Percentiles rank a stretch among this genome's conserved stretches.
Conservation (phyloP, 1,140 invertebrate genomes). For the Euwallacea similis region DNA sequence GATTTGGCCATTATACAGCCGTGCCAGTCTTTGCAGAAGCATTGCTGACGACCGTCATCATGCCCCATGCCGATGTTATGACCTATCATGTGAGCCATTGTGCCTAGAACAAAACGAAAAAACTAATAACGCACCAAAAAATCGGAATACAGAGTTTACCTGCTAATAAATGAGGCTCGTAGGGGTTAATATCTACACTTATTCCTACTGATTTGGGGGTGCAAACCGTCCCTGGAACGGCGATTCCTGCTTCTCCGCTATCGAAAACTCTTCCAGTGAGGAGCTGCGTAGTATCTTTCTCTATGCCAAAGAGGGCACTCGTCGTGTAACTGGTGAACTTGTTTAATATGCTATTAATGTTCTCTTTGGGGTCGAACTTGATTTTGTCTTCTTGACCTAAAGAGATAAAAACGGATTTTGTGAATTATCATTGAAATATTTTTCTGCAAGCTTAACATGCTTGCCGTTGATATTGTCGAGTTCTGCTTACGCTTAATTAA, state of each 20-base stretch:
- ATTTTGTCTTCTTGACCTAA: no score
- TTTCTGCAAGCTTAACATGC: no score
- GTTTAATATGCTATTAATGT: constrained; percentile 6
- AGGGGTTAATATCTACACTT: constrained; percentile 87
- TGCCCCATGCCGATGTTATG: constrained; percentile 96
- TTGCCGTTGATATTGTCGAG: no score
- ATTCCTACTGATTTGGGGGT: constrained; percentile 88
- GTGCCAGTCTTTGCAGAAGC: constrained; percentile 90
- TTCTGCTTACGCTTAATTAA: no score
- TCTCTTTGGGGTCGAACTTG: no score
- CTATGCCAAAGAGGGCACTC: constrained; percentile 77
- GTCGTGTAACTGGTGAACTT: constrained; percentile 64
- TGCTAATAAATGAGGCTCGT: constrained; percentile 90
- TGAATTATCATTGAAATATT: no score
- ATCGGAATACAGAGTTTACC: constrained; percentile 57
- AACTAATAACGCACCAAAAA: no score
- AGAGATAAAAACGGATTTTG: no score
- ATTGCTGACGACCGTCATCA: constrained; percentile 85
- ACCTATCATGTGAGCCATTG: constrained; percentile 53
- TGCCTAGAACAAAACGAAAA: constrained; percentile 23
- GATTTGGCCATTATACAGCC: constrained; percentile 94
- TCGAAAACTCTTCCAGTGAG: constrained; percentile 83
- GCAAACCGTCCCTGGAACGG: constrained; percentile 88
- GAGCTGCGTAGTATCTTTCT: constrained; percentile 88
- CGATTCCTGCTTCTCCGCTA: constrained; percentile 86